Conservation (phyloP, 2,113 vertebrate species). For the Protobothrops mucrosquamatus region DNA sequence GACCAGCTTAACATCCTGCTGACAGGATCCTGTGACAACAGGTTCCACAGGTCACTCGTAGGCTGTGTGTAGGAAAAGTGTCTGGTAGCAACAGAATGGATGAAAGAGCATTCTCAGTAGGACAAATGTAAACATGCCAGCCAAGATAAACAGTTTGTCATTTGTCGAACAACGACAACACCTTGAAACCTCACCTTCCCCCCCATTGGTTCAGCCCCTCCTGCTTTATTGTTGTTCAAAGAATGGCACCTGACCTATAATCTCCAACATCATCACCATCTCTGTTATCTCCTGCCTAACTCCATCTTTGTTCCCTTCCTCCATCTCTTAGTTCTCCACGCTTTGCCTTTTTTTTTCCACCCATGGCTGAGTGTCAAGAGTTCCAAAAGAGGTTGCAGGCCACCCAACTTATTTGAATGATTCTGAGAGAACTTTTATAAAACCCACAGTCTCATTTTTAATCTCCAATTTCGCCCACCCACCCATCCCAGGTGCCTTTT, state of each 20-base stretch:
- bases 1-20: background rate
- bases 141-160: background rate
- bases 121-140: background rate
- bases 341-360: background rate
- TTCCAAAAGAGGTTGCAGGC: background rate
- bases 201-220: background rate
- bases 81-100: background rate
- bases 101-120: background rate
- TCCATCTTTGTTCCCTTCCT: background rate
- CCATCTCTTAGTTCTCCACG: background rate
- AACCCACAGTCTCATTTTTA: background rate
- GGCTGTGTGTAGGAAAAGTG: background rate
- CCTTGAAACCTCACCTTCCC: background rate
- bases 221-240: background rate
- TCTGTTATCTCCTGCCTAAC: background rate
- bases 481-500: background rate
- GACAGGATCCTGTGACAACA: background rate
- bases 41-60: background rate
- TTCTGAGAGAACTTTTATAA: background rate
- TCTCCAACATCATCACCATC: background rate
- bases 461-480: background rate
- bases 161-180: background rate
- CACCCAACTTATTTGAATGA: background rate
- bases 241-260: background rate
- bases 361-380: background rate